Conservation (phyloP, 2,797 vertebrate genomes). For the Anguilla pacifica region DNA sequence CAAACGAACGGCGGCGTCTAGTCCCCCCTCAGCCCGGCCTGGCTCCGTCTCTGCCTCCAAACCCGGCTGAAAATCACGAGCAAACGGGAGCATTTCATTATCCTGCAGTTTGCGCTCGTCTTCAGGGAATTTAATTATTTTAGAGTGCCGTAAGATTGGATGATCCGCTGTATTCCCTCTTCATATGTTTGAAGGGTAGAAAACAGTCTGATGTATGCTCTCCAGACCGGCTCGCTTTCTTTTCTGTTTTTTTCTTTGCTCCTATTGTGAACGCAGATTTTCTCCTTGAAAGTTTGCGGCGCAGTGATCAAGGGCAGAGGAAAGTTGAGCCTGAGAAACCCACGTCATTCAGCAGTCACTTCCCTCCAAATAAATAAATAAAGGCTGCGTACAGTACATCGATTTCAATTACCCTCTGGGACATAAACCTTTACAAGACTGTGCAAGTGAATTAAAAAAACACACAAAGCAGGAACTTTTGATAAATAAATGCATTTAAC, state of each 20-base stretch:
- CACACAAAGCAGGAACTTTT: constrained; percentile 29
- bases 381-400: constrained; percentile 27
- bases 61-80: constrained; percentile 36
- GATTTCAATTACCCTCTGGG: constrained; percentile 43
- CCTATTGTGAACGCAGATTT: constrained; percentile 24
- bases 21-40: constrained; percentile 39
- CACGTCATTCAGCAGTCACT: constrained; percentile 17
- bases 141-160: constrained; percentile 48
- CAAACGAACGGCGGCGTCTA: constrained; percentile 45
- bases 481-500: constrained; percentile 34
- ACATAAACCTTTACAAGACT: constrained; percentile 31
- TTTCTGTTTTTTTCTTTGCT: constrained; percentile 27
- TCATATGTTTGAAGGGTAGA: neutral
- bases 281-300: constrained; percentile 36
- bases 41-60: constrained; percentile 27
- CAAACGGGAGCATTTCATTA: constrained; percentile 47
- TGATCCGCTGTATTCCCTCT: constrained; percentile 42
- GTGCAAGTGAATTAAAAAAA: neutral
- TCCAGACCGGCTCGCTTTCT: constrained; percentile 33
- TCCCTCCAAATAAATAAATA: constrained; percentile 24
- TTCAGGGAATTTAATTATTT: constrained; percentile 51
- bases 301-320: constrained; percentile 19
- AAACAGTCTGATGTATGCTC: constrained; percentile 15
- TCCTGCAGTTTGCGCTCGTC: constrained; percentile 40
- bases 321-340: constrained; percentile 26